phyloP scores from a whole-genome alignment of 2,113 vertebrate genomes.

The Balaeniceps rex region DNA sequence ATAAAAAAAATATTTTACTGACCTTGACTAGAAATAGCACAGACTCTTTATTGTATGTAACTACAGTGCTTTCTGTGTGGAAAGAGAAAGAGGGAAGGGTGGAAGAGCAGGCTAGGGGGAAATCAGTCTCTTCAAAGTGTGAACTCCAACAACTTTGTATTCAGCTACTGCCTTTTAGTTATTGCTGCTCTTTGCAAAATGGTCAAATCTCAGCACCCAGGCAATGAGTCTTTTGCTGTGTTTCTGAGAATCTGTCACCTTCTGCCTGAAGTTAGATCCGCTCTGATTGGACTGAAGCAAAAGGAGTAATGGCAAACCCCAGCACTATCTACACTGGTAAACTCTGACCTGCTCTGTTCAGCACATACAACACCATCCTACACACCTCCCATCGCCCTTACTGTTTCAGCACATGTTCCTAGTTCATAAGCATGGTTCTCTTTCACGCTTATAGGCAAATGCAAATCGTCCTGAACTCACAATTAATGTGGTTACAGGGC shows the following conservation, averaged over 20 bases:
- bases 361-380: neutral
- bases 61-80: neutral
- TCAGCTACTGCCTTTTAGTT: neutral
- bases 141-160: neutral
- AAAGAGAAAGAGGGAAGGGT: neutral
- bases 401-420: neutral
- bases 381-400: accelerated
- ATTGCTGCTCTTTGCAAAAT: neutral
- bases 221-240: neutral
- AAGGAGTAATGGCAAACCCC: neutral
- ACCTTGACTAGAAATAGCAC: neutral
- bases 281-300: neutral
- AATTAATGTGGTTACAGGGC: neutral
- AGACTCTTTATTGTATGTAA: neutral
- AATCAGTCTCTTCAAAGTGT: neutral
- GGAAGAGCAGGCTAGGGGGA: neutral
- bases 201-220: neutral
- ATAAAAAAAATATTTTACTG: neutral
- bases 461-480: neutral
- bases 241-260: neutral
- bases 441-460: neutral
- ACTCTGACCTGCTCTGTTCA: neutral
- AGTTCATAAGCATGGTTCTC: neutral
- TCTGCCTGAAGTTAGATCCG: neutral
- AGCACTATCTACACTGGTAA: neutral